Percentiles rank a stretch among this genome's conserved stretches.
phyloP scores from a whole-genome alignment of 2,888 invertebrate species.

The Ormyrus rosae region DNA sequence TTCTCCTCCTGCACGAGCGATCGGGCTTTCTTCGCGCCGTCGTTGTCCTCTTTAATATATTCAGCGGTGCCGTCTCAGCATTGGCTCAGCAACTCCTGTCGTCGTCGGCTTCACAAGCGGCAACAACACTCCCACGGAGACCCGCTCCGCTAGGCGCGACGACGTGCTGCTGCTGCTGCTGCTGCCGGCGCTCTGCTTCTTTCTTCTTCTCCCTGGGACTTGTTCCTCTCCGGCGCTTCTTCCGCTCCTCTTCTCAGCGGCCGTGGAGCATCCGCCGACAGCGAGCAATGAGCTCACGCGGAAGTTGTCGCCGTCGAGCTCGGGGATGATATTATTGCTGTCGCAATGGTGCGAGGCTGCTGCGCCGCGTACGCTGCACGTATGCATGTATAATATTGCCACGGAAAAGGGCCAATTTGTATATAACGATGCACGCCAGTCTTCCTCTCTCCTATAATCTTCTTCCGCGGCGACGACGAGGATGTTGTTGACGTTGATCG shows the following conservation, averaged over 20 bases:
- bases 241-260: not conserved
- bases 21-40: too few relatives aligned
- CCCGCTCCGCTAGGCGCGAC: not conserved
- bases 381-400: conserved; percentile 21
- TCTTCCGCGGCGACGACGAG: not conserved
- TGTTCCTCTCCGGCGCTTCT: not conserved
- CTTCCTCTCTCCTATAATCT: too few relatives aligned
- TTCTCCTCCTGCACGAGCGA: not conserved
- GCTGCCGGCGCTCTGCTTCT: conserved; percentile 27
- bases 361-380: conserved; percentile 11
- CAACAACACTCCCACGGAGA: conserved; percentile 1
- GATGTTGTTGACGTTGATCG: not conserved
- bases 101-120: not conserved
- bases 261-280: conserved; percentile 8
- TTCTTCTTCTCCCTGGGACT: too few relatives aligned
- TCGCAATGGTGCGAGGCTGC: conserved; percentile 9
- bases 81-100: too few relatives aligned
- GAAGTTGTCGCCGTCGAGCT: not conserved
- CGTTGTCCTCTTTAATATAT: too few relatives aligned
- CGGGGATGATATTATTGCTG: not conserved
- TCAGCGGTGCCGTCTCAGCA: too few relatives aligned
- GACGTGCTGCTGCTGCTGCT: not conserved
- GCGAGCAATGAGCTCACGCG: not conserved
- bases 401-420: not conserved
- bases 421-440: not conserved